phyloP scores from a whole-genome alignment of 1,140 invertebrate species.

The Lasioglossum albipes region DNA sequence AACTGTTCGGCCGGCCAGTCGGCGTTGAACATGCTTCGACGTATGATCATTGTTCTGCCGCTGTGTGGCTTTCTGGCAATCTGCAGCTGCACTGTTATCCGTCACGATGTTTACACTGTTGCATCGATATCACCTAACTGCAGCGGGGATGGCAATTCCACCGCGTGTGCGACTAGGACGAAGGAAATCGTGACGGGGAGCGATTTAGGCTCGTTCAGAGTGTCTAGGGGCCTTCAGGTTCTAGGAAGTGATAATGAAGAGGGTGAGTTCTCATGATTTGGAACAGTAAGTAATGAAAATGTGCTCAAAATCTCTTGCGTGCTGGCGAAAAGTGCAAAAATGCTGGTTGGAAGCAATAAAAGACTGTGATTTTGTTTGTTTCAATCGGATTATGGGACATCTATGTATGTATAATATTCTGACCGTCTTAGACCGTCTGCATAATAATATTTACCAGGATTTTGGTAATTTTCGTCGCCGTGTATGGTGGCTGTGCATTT shows the following conservation, averaged over 20 bases:
- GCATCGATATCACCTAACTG: constrained; percentile 25
- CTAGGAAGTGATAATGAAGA: neutral
- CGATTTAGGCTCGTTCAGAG: neutral
- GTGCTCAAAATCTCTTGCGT: neutral
- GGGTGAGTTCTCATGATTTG: constrained; percentile 5
- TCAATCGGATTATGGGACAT: too few species aligned
- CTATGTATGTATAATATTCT: too few species aligned
- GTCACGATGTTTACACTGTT: neutral
- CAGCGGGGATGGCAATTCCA: neutral
- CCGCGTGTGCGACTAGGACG: neutral
- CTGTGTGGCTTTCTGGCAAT: constrained; percentile 56
- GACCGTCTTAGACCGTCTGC: too few species aligned
- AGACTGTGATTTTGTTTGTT: too few species aligned
- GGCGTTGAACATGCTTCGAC: constrained; percentile 74
- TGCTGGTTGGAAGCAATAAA: too few species aligned
- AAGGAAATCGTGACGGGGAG: neutral
- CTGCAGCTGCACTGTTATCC: neutral
- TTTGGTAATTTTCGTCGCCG: too few species aligned
- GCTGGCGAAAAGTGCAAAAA: too few species aligned
- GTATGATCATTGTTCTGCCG: constrained; percentile 62
- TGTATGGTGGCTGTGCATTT: too few species aligned
- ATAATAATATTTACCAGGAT: too few species aligned
- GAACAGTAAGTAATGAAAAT: neutral
- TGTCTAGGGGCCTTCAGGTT: neutral
- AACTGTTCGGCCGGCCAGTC: constrained; percentile 65